phyloP scores from a whole-genome alignment of 1,140 invertebrate species.

The Mylabris phalerata region DNA sequence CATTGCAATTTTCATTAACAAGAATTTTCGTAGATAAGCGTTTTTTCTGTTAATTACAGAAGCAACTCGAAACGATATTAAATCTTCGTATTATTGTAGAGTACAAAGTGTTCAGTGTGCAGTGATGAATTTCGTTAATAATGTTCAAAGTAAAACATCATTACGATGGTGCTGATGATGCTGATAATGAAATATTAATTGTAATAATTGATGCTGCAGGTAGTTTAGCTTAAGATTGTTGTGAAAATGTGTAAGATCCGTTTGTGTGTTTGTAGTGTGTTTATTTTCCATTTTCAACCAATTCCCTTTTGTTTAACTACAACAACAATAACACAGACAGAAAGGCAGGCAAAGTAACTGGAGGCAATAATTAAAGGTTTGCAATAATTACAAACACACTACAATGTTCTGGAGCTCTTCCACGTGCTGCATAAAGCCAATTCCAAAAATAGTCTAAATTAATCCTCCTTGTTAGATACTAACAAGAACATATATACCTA shows the following conservation, averaged over 20 bases:
- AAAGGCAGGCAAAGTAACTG: neutral
- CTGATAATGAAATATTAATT: slow-evolving; percentile 12
- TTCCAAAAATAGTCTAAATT: no score
- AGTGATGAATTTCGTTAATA: neutral
- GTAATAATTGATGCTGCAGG: slow-evolving; percentile 8
- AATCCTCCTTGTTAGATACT: no score
- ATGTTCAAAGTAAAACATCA: slow-evolving; percentile 1
- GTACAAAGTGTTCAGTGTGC: no score
- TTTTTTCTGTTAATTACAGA: no score
- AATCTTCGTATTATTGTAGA: no score
- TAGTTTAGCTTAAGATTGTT: no score
- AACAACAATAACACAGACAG: no score
- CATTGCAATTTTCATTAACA: no score
- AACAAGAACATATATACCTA: slow-evolving; percentile 7
- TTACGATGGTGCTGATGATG: slow-evolving; percentile 1
- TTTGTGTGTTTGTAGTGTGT: slow-evolving; percentile 20
- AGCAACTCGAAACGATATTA: no score
- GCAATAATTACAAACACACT: slow-evolving; percentile 13
- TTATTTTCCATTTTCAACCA: slow-evolving; percentile 23
- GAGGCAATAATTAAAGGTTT: slow-evolving; percentile 25
- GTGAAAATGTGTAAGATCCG: slow-evolving; percentile 18
- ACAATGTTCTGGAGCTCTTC: neutral
- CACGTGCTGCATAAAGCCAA: no score
- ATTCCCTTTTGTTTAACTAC: neutral
- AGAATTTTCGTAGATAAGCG: no score